phyloP scores from a whole-genome alignment of 1,140 invertebrate species.

The Ctenoplectra terminalis region DNA sequence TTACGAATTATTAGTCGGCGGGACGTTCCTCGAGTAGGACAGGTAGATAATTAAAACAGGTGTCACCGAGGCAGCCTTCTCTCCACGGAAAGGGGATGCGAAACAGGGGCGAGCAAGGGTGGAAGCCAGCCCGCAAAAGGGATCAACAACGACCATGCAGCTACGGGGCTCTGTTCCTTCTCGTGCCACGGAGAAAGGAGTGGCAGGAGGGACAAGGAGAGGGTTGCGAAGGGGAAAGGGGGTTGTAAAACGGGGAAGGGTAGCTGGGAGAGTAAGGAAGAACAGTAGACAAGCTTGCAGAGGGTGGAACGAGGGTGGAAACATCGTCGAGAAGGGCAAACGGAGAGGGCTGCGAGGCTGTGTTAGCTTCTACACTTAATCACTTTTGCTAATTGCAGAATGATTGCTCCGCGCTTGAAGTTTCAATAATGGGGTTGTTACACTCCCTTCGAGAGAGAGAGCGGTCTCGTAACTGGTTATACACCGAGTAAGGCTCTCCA shows the following conservation, averaged over 20 bases:
- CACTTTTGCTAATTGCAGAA: conserved; percentile 79
- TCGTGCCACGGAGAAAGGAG: not conserved
- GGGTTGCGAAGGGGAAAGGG: not conserved
- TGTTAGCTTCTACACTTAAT: conserved; percentile 74
- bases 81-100: not conserved
- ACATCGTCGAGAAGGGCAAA: not conserved
- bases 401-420: conserved; percentile 77
- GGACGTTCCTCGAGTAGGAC: conserved; percentile 28
- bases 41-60: conserved; percentile 74
- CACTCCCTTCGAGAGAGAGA: conserved; percentile 33
- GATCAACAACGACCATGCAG: conserved; percentile 8
- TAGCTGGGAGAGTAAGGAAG: not conserved
- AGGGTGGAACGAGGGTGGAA: not conserved
- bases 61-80: conserved; percentile 43
- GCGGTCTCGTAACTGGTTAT: conserved; percentile 58
- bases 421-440: conserved; percentile 79
- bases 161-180: conserved; percentile 3
- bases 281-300: not conserved
- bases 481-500: conserved; percentile 47
- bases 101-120: not conserved
- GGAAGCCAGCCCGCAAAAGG: conserved; percentile 7
- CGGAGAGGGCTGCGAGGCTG: conserved; percentile 19
- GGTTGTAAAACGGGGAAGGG: no score
- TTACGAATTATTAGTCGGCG: conserved; percentile 55
- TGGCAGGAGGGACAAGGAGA: not conserved